Evolutionary conservation across 2,888 invertebrate genomes (phyloP), one percentile per base, ranked within the genome.

Genomic region (Lasioglossum malachurum): DNA sequence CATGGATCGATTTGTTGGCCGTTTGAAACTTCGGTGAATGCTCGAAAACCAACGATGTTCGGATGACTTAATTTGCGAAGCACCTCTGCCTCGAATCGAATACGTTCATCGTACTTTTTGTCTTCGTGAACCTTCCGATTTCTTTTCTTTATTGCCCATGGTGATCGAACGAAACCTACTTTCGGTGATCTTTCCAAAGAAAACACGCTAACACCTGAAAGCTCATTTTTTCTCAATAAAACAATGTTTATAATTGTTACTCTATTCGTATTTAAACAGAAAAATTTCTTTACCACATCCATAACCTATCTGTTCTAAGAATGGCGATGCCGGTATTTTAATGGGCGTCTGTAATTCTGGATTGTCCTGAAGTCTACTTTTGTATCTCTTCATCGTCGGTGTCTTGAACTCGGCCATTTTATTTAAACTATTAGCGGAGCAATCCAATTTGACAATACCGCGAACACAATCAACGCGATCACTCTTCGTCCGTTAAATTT

Each of bases 81-180:
- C 73, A 98, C 96, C 35, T 97, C 96, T 0, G 98, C 98, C 95
- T 98, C 98, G 0, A 96, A 96, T 85, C 96, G 95, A 67, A 98
- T 95, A 1, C 98, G 96, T 35, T 96, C 95, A 75, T 95, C 94
- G 4, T 96, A 96, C 88, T 95, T 96, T n/a, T 82, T 91, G 87
- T 93, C 95, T 73, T 92, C 91, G 2, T 88, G 88, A 10, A 92
- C 87, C 90, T 96, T 96, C 31, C 96, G 96, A 89, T 96, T 96
- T 1, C 98, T 94, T 95, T 97, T 97, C 94, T 98, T 98, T 0
- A 98, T 96, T 0, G 98, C 98, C 98, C 98, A 98, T 0, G 98
- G 98, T 0, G 98, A 98, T n/a, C 97, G 96, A 0, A 96, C 95
- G 90, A 96, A 96, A 12, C 97, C 97, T 1, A 96, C 96, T 90